Base-by-base conservation (phyloP, 1,140 invertebrate genomes). In the Planococcus citri region DNA sequence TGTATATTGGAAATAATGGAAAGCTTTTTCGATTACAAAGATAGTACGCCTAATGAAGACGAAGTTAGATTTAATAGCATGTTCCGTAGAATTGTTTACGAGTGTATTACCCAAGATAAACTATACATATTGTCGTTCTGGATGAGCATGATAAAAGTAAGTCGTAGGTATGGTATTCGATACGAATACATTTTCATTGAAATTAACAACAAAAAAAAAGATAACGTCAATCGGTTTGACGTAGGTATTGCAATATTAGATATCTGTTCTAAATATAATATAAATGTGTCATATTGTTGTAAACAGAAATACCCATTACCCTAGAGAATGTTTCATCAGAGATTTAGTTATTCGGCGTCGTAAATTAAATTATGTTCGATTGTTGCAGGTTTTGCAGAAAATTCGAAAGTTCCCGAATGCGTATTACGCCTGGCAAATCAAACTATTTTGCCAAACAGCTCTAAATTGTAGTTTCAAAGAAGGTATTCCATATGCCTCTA, bases 101-200 rank as follows among this genome's bases (percentile, higher is more conserved):
- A 94, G 76, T 94, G 91, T 72, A 87, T 93, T 0, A 86, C 91
- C 0, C 87, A 88, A 75, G 92, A 96, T 78, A 92, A 92, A 76
- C 79, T 92, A 68, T 87, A 87, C 75, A 82, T 91, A 21, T 77
- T 95, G 71, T 85, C 88, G 3, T 82, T 89, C 70, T 90, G 88
- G 83, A 79, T 88, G 3, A 82, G 82, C 17, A 82, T 90, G 68
- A 78, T 87, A 70, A 87, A 88, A 79, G 88, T 87, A 72, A 77
- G 81, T 75, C 10, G 3, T 58, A 58, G 17, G 17, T 24, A 4
- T 64, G 22, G 6, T 64, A 20, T 64, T n/a, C n/a, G n/a, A n/a
- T n/a, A n/a, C n/a, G n/a, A n/a, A n/a, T n/a, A n/a, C n/a, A n/a
- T n/a, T n/a, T n/a, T n/a, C n/a, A 22, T 64, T 64, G 25, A 64